Evolutionary conservation across 2,888 invertebrate genomes (phyloP), one percentile per base, ranked within the genome.

Genomic region (Pandemis corylana): DNA sequence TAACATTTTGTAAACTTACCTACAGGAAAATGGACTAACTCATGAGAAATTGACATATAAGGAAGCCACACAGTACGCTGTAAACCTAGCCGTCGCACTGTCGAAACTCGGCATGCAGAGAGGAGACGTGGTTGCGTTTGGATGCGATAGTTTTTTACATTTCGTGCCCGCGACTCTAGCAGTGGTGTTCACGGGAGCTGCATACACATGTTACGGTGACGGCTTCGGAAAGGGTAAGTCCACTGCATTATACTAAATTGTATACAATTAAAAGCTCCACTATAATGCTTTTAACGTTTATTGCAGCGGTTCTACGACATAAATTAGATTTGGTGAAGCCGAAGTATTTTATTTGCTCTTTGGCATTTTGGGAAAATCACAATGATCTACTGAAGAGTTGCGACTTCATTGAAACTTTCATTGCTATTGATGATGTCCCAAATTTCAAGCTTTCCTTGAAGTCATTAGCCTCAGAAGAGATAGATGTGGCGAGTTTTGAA

Each of bases 241-340:
- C 2, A 5, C n/a, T 10, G 41, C 5, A 41, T 12, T 28, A 28
- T 28, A 10, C 10, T 28, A 6, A 15, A 49, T 49, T 49, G 49
- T 49, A 5, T 49, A 3, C 13, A 49, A 9, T 20, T 20, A 15
- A 56, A 20, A 20, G 20, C 9, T 20, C 1, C 3, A 20, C 9
- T n/a, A 15, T 28, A 12, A 20, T 28, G 12, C 5, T 28, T 28
- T 59, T 59, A 12, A 59, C 28, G 9, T 28, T 28, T 28, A 12
- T 71, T 71, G 28, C 63, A 71, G 71, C 64, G 15, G 44, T 56
- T 15, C 64, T 71, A 3, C 44, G 44, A n/a, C 71, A 71, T 20
- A 71, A 64, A 64, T 28, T 64, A n/a, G 7, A 71, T n/a, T 56
- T 71, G 44, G 71, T 64, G 13, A 71, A 64, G 41, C 71, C 71